A percentile compares a stretch with the other conserved stretches of the same genome.
phyloP scores from a whole-genome alignment of 2,797 vertebrate genomes.

The Sternarchorhynchus goeldii region DNA sequence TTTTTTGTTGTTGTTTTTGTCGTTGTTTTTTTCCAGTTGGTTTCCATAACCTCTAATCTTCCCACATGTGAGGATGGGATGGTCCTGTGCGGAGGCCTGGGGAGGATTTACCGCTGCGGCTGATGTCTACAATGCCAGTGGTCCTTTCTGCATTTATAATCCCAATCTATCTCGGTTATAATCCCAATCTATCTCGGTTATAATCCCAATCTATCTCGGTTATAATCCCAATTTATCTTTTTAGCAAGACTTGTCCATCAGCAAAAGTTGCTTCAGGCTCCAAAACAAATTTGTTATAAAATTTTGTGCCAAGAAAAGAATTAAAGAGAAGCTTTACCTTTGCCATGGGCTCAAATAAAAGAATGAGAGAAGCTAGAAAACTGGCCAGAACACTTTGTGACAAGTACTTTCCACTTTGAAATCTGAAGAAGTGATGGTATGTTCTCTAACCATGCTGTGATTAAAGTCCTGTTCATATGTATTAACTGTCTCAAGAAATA shows the following conservation, averaged over 20 bases:
- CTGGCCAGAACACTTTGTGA: constrained; percentile 19
- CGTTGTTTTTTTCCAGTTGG: neutral
- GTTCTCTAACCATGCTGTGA: constrained; percentile 18
- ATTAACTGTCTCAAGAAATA: neutral
- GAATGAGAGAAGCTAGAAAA: constrained; percentile 34
- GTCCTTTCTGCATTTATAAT: constrained; percentile 61
- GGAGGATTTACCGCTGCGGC: constrained; percentile 32
- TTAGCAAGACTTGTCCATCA: constrained; percentile 64
- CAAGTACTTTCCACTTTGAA: constrained; percentile 4
- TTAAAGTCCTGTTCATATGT: neutral
- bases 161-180: neutral
- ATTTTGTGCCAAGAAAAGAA: constrained; percentile 52
- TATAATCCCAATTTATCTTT: constrained; percentile 64
- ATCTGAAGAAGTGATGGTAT: constrained; percentile 29
- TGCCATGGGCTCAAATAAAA: constrained; percentile 52
- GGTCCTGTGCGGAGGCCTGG: neutral
- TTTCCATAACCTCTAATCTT: neutral
- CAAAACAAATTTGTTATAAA: constrained; percentile 51
- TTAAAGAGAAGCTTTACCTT: constrained; percentile 61
- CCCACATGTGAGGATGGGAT: neutral
- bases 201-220: constrained; percentile 65
- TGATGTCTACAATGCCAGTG: constrained; percentile 24
- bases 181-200: constrained; percentile 61
- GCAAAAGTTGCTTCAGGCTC: constrained; percentile 54
- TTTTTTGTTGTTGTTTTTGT: too few species aligned